Evolutionary conservation across 1,140 invertebrate species (phyloP).

Genomic region (Drosophila bocqueti): DNA sequence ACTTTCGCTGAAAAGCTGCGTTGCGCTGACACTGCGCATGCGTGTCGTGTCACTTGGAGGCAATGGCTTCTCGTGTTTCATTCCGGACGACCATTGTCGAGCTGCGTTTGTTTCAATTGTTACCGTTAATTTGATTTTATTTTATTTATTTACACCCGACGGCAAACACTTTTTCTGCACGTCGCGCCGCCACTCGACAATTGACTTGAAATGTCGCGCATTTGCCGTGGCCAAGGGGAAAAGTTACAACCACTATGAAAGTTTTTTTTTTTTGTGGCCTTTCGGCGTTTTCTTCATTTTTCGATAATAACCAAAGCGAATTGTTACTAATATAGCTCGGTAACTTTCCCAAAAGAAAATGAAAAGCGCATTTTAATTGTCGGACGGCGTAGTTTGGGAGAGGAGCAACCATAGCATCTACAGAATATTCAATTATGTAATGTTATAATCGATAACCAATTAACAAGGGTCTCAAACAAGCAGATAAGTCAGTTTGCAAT

Average conservation of each 20-base stretch:
- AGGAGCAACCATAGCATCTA: constrained; percentile 21
- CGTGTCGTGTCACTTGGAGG: constrained; percentile 24
- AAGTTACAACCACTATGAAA: constrained; percentile 71
- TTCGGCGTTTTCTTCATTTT: constrained; percentile 67
- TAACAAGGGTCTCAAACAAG: constrained; percentile 37
- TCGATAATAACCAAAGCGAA: constrained; percentile 80
- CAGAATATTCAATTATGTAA: constrained; percentile 66
- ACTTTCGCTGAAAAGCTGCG: constrained; percentile 78
- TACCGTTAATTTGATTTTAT: constrained; percentile 77
- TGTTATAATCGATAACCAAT: constrained; percentile 71
- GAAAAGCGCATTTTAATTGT: constrained; percentile 67
- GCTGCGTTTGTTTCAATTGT: constrained; percentile 76
- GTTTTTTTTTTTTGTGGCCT: constrained; percentile 61
- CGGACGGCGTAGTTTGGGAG: constrained; percentile 1
- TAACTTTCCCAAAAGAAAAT: constrained; percentile 82
- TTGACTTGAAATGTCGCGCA: constrained; percentile 77
- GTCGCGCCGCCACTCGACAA: constrained; percentile 57
- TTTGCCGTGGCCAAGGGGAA: constrained; percentile 60
- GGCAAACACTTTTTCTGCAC: constrained; percentile 69
- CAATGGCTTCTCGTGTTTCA: constrained; percentile 51
- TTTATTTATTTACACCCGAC: constrained; percentile 60
- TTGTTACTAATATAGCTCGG: constrained; percentile 70
- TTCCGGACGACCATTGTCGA: constrained; percentile 55
- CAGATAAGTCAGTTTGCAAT: constrained; percentile 65
- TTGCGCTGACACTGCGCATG: constrained; percentile 56